Percentiles rank a stretch among this genome's conserved stretches.
These are phyloP conservation scores for Bovichtus diacanthus DNA, from an alignment of 2,797 vertebrate species.

Conservation along the genomic window DNA sequence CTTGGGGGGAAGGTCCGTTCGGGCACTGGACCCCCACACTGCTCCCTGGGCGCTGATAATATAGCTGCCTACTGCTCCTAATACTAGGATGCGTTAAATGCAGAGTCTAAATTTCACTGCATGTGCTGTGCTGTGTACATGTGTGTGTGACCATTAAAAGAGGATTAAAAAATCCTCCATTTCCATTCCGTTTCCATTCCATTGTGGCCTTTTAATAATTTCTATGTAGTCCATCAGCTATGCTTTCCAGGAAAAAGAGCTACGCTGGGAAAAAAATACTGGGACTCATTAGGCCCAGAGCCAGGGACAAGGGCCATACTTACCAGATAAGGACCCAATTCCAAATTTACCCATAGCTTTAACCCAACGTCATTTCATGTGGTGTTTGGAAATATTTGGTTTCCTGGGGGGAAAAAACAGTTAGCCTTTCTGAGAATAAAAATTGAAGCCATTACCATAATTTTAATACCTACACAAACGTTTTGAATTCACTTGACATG, in stretches of 20 bases:
- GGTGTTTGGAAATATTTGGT: conserved; percentile 42
- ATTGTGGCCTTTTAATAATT: conserved; percentile 42
- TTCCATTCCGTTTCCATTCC: too few relatives aligned
- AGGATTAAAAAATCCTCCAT: too few relatives aligned
- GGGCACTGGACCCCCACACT: too few relatives aligned
- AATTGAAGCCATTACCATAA: conserved; percentile 29
- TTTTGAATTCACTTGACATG: conserved; percentile 54
- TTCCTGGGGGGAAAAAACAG: conserved; percentile 1
- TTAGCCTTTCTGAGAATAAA: neutral
- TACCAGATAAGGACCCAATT: conserved; percentile 39
- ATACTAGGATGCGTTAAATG: too few relatives aligned
- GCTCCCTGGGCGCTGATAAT: too few relatives aligned
- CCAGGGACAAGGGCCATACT: conserved; percentile 53
- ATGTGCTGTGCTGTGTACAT: too few relatives aligned
- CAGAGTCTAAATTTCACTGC: too few relatives aligned
- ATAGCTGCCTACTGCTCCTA: too few relatives aligned
- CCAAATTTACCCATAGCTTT: conserved; percentile 46
- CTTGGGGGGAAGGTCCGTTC: too few relatives aligned
- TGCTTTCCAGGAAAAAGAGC: conserved; percentile 42
- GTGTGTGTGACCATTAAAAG: too few relatives aligned
- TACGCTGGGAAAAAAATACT: conserved; percentile 41
- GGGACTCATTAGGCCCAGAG: conserved; percentile 45
- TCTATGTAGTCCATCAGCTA: conserved; percentile 33
- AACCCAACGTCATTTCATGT: conserved; percentile 15
- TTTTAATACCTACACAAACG: conserved; percentile 41